Evolutionary conservation across 2,888 invertebrate species (phyloP), one percentile per base, ranked within the genome.

Genomic region (Aporophyla lueneburgensis): DNA sequence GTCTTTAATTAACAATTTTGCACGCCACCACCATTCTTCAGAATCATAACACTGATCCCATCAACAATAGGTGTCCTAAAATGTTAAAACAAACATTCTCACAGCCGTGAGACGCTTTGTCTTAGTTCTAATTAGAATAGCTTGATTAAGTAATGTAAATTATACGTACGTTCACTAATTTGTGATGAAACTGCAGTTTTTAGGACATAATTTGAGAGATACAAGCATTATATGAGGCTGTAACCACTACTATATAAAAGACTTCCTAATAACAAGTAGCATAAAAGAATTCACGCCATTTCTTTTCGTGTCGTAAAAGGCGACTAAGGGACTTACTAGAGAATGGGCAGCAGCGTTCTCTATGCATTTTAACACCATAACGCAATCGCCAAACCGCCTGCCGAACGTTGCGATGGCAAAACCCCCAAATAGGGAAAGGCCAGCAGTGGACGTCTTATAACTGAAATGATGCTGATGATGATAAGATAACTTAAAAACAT

Each of bases 41-140:
- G 68, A 67, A 53, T 84, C 84, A 84, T 84, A 80, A 84, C 74
- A 56, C 54, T 16, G 76, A 83, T 79, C 40, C 1, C 5, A 69
- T 74, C 76, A 71, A 83, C 80, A 83, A 83, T 83, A 40, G 74
- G 6, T 63, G 80, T 67, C 71, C 84, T 81, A 78, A 84, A 84
- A 84, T 80, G 43, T 71, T 63, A 53, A 61, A 71, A 63, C 72
- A 77, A 83, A 84, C 74, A 77, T 65, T 87, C 87, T 46, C 87
- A 87, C 81, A 78, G 58, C 46, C 87, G 87, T 87, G 87, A 24
- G 87, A 87, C 9, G 65, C 74, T 74, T 84, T 83, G 84, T 81
- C n/a, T 74, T 63, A 73, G 27, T 27, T 16, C 33, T 81, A 87
- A 84, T 84, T 87, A 85, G 62, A 73, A 81, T 80, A 75, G 65